Percentiles rank a stretch among this genome's conserved stretches.
These are phyloP conservation scores for Pammene fasciana DNA, from an alignment of 2,888 invertebrate genomes.

Conservation along the genomic window DNA sequence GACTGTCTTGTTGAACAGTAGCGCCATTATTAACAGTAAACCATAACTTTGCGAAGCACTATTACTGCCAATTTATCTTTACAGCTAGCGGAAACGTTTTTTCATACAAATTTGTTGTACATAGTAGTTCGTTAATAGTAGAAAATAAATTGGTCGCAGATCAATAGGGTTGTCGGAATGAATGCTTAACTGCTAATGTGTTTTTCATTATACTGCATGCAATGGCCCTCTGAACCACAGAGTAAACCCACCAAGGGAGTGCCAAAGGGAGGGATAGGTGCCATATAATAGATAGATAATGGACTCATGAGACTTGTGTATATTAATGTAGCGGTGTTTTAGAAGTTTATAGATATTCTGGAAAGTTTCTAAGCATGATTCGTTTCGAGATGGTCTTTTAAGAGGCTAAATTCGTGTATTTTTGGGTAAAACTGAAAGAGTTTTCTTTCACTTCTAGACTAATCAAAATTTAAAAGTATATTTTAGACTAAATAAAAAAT, in stretches of 20 bases:
- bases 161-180: slow-evolving; percentile 23
- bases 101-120: neutral
- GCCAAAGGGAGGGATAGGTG: neutral
- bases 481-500: too few species aligned
- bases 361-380: too few species aligned
- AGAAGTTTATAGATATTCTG: neutral
- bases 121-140: neutral
- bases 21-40: neutral
- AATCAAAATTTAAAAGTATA: too few species aligned
- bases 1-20: neutral
- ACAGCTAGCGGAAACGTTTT: neutral
- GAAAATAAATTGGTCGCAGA: neutral
- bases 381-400: too few species aligned
- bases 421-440: too few species aligned
- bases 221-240: slow-evolving; percentile 2
- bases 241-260: neutral
- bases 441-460: too few species aligned
- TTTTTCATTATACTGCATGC: slow-evolving; percentile 22
- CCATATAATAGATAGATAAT: neutral
- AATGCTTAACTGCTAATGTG: slow-evolving; percentile 26
- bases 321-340: neutral
- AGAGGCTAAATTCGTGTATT: too few species aligned
- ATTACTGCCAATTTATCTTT: slow-evolving; percentile 4
- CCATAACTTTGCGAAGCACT: neutral
- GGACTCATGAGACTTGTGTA: neutral